Base-by-base conservation (phyloP, 2,797 vertebrate species). In the Falco berigora region DNA sequence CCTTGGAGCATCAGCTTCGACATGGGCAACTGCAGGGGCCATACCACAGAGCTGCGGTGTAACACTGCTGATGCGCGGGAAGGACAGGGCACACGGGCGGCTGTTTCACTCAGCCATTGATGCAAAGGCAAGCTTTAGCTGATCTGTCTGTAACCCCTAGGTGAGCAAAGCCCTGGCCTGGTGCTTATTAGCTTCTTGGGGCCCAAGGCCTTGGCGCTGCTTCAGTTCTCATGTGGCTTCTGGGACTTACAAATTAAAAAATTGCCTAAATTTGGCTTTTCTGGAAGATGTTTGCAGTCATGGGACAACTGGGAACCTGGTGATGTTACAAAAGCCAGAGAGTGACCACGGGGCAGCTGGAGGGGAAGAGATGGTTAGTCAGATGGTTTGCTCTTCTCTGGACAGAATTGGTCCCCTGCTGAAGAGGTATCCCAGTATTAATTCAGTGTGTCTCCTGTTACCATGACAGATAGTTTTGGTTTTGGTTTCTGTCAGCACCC, bases 11-110 rank as follows among this genome's bases (percentile, higher is more conserved):
- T 6, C 40, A 53, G 9, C 28, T 67, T 7, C 2, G 38, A 40
- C 3, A 12, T 0, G 18, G 44, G 22, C 17, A 64, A 18, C 18
- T 2, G 2, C 56, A 32, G 16, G 12, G 13, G 22, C 78, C 2
- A 2, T 10, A 9, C 20, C 0, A 2, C 30, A 67, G n/a, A 62
- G 32, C 58, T 87, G 67, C 4, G 10, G 6, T 24, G 27, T 59
- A 61, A 27, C 49, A 10, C 27, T 52, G 62, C 27, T 0, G 2
- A 22, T 27, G 76, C 23, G 5, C 1, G 2, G 17, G 58, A 9
- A 55, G 62, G 28, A 28, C 1, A 4, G 7, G 49, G 8, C 53
- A 75, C 28, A 16, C 0, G 28, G 22, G 24, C 46, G 78, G 66
- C 58, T 61, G 8, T 53, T 82, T 19, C 58, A 7, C 34, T 59